Base-by-base conservation (phyloP, 2,113 vertebrate genomes). In the Ptychochromis oligacanthus region DNA sequence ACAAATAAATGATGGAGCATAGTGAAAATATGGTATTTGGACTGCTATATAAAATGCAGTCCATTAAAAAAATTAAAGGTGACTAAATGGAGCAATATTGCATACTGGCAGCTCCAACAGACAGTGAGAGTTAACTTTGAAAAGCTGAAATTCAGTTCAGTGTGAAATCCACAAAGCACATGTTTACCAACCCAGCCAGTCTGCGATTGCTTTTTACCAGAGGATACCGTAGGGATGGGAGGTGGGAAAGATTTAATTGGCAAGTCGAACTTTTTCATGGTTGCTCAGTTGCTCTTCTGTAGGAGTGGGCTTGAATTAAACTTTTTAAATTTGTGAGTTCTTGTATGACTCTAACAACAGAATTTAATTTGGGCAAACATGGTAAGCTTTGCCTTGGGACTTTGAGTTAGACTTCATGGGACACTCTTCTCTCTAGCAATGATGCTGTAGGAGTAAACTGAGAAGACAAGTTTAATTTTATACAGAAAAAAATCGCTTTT, bases 181-280 rank as follows among this genome's bases (percentile, higher is more conserved):
- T 58, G 74, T 92, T 90, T 86, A 80, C 64, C n/a, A 40, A 70
- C 62, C 82, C 65, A 85, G 65, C 87, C 72, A 43, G 87, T 76
- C 22, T 34, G 61, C 43, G 46, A 49, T 77, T 74, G 59, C 75
- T 74, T 56, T 79, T 79, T 77, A 77, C 70, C 80, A 82, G 28
- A 86, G 64, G 80, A 85, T 76, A 77, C 82, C 59, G 5, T 3
- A 34, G 82, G 49, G 82, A 76, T n/a, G 5, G 38, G 65, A 80
- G 55, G 59, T 62, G 72, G 62, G 31, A 54, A 46, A 64, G 31
- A 70, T 84, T 86, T 77, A 82, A 82, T 87, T 87, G 31, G 59
- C 52, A 62, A 83, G 61, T 81, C 31, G 67, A 70, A 59, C 64
- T 34, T 85, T 85, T 79, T 76, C 62, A 49, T 49, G 61, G 38